These are phyloP conservation scores for Dasypogon diadema DNA, from an alignment of 2,888 invertebrate species.

Conservation along the genomic window DNA sequence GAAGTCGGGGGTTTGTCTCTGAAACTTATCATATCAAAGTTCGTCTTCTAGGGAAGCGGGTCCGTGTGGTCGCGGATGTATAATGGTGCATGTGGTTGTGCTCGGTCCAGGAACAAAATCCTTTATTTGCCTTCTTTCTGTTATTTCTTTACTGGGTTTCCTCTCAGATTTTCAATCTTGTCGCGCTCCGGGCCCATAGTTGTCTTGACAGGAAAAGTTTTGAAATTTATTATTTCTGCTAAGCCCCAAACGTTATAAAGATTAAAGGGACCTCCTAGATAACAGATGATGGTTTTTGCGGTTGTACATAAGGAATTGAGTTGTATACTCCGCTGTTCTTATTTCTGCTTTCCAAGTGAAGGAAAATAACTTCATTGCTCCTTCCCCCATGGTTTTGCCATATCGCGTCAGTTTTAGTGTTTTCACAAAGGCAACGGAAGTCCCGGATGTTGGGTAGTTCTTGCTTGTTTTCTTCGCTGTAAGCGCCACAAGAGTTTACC, in stretches of 20 bases:
- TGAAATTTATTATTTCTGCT: conserved; percentile 54
- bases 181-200: conserved; percentile 22
- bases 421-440: background rate
- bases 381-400: background rate
- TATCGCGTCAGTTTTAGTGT: background rate
- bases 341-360: background rate
- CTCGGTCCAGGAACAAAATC: conserved; percentile 25
- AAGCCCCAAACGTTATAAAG: conserved; percentile 46
- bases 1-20: conserved; percentile 41
- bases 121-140: conserved; percentile 1
- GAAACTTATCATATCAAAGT: conserved; percentile 55
- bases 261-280: conserved; percentile 41
- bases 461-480: background rate
- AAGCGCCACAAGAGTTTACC: background rate
- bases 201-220: conserved; percentile 45
- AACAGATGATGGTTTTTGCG: conserved; percentile 40
- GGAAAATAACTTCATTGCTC: background rate
- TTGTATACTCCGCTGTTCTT: background rate
- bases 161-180: conserved; percentile 52
- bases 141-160: background rate
- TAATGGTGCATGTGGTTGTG: conserved; percentile 17
- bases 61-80: background rate
- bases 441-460: background rate
- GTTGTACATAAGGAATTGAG: conserved; percentile 43
- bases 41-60: conserved; percentile 19